These are phyloP conservation scores for Cephalotes varians DNA, from an alignment of 2,888 invertebrate species.

Conservation along the genomic window DNA sequence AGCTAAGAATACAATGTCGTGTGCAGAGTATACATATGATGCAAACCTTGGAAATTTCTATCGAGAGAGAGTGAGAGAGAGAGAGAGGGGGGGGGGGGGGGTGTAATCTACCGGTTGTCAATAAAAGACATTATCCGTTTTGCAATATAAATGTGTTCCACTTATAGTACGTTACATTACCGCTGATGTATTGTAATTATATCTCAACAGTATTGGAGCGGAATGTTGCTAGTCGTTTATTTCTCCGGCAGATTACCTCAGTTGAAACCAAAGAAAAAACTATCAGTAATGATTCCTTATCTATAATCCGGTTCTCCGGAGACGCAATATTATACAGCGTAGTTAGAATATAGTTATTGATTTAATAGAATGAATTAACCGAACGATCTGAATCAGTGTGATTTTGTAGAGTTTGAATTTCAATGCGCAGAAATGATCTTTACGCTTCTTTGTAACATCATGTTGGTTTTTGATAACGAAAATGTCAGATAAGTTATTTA, in stretches of 20 bases:
- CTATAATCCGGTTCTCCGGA: neutral
- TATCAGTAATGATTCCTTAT: conserved; percentile 3
- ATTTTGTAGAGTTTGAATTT: conserved; percentile 25
- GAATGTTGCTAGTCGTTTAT: conserved; percentile 37
- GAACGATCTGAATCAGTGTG: neutral
- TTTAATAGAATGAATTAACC: neutral
- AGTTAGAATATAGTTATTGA: neutral
- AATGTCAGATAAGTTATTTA: neutral
- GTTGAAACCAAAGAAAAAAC: conserved; percentile 43
- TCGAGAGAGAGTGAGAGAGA: neutral
- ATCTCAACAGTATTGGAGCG: conserved; percentile 37
- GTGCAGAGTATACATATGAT: neutral
- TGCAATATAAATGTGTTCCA: conserved; percentile 12
- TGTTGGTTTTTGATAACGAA: neutral
- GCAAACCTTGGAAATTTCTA: neutral
- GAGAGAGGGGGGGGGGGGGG: neutral
- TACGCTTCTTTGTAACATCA: neutral
- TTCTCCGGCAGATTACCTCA: conserved; percentile 38
- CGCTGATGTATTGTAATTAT: conserved; percentile 25
- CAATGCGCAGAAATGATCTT: neutral
- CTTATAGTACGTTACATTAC: neutral
- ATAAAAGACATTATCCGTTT: neutral
- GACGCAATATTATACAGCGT: neutral
- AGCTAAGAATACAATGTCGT: conserved; percentile 3
- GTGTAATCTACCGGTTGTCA: conserved; percentile 3